These are phyloP conservation scores for Oligia latruncula DNA, from an alignment of 2,888 invertebrate genomes.

Conservation along the genomic window DNA sequence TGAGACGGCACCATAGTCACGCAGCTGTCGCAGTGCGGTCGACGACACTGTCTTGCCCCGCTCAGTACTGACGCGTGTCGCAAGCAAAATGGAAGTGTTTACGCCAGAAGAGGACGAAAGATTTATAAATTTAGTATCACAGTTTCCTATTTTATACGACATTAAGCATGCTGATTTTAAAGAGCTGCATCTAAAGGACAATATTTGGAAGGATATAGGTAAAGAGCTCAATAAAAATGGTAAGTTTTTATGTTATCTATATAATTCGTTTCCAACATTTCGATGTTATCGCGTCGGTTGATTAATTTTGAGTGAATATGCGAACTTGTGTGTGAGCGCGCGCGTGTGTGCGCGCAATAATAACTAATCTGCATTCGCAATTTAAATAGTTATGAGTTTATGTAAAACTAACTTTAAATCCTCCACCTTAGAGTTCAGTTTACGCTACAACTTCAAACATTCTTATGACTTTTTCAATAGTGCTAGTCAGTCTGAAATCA, in stretches of 20 bases:
- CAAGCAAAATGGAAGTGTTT: slow-evolving; percentile 25
- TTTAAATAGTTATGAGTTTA: too few relatives aligned
- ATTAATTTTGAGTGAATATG: not conserved
- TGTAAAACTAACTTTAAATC: too few relatives aligned
- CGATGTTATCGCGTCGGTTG: not conserved
- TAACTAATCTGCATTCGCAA: too few relatives aligned
- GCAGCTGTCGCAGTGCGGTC: slow-evolving; percentile 36
- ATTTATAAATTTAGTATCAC: slow-evolving; percentile 29
- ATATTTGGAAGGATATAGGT: slow-evolving; percentile 19
- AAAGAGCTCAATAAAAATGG: slow-evolving; percentile 26
- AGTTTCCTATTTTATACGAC: slow-evolving; percentile 23
- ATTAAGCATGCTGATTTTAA: slow-evolving; percentile 25
- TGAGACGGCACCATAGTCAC: slow-evolving; percentile 10
- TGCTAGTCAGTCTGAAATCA: too few relatives aligned
- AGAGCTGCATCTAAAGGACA: slow-evolving; percentile 23
- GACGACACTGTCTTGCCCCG: slow-evolving; percentile 15
- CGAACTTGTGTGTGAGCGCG: not conserved
- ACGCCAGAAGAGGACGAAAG: slow-evolving; percentile 28
- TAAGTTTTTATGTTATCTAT: not conserved
- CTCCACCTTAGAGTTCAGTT: too few relatives aligned
- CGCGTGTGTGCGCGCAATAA: too few relatives aligned
- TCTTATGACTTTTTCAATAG: too few relatives aligned
- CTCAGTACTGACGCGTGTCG: slow-evolving; percentile 31
- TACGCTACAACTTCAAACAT: too few relatives aligned
- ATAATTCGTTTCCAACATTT: not conserved